A percentile compares a stretch with the other conserved stretches of the same genome.
These are phyloP conservation scores for Pristionchus arcanus DNA, from an alignment of 2,888 invertebrate genomes.

Conservation along the genomic window DNA sequence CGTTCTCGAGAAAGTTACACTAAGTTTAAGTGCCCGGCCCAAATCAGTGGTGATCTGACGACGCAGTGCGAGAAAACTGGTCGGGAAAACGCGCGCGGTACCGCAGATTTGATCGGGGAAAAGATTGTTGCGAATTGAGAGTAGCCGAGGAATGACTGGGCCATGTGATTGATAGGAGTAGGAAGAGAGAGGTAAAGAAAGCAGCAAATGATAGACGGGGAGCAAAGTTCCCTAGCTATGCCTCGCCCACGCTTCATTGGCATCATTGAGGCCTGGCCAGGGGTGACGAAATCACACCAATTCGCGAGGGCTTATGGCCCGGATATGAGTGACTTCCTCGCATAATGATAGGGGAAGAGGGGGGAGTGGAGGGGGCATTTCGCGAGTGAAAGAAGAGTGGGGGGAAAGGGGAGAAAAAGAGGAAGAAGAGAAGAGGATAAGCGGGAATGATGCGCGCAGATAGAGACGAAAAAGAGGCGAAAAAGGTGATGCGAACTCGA, in stretches of 20 bases:
- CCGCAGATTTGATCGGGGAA: neutral
- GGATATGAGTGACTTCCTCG: slow-evolving; percentile 29
- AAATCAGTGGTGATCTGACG: neutral
- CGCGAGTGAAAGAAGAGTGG: neutral
- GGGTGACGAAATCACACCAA: neutral
- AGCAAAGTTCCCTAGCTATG: neutral
- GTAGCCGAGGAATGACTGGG: neutral
- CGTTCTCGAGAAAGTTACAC: too few relatives aligned
- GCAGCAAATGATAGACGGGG: neutral
- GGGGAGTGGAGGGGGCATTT: neutral
- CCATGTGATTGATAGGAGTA: neutral
- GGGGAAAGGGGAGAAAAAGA: neutral
- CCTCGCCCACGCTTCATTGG: neutral
- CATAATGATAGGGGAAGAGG: slow-evolving; percentile 31
- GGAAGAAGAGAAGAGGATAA: neutral
- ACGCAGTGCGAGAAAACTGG: neutral
- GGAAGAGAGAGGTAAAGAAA: neutral
- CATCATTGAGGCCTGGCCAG: neutral
- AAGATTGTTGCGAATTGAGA: neutral
- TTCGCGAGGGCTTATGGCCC: neutral
- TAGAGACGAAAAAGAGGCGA: neutral
- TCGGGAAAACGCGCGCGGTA: neutral
- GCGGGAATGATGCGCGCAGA: slow-evolving; percentile 18
- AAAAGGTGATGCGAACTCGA: slow-evolving; percentile 33
- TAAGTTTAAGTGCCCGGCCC: neutral